phyloP scores from a whole-genome alignment of 1,140 invertebrate species.

The Gyrodactylus salaris region DNA sequence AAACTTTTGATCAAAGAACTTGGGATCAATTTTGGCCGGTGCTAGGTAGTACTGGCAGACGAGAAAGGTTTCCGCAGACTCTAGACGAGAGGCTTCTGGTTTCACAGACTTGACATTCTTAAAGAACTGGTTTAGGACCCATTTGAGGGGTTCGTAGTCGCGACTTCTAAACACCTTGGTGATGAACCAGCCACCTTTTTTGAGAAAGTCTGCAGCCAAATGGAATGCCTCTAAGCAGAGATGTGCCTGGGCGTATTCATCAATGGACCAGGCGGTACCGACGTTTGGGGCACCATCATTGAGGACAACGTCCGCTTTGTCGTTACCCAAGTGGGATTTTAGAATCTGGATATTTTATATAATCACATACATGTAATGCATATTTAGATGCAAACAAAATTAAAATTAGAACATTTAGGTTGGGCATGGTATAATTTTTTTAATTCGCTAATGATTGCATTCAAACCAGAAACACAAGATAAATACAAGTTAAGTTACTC shows the following conservation, averaged over 20 bases:
- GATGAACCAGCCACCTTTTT: slow-evolving; percentile 69
- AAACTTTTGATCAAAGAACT: slow-evolving; percentile 63
- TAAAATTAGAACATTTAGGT: too few species aligned
- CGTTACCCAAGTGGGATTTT: slow-evolving; percentile 20
- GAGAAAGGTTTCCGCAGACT: slow-evolving; percentile 97
- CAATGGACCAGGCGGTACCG: slow-evolving; percentile 71
- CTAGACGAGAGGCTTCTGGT: slow-evolving; percentile 75
- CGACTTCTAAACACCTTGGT: slow-evolving; percentile 95
- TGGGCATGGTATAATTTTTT: too few species aligned
- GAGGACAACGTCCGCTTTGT: slow-evolving; percentile 60
- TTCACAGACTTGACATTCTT: slow-evolving; percentile 56
- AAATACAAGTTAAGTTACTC: too few species aligned
- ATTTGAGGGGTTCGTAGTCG: slow-evolving; percentile 70
- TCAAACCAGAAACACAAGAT: too few species aligned
- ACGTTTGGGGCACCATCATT: slow-evolving; percentile 96
- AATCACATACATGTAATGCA: slow-evolving; percentile 23
- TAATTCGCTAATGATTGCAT: too few species aligned
- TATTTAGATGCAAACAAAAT: not conserved
- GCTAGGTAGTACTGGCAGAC: slow-evolving; percentile 74
- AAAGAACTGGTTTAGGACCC: slow-evolving; percentile 84
- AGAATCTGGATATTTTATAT: slow-evolving; percentile 24
- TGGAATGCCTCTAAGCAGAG: slow-evolving; percentile 63
- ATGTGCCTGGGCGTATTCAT: slow-evolving; percentile 67
- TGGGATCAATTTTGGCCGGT: slow-evolving; percentile 64
- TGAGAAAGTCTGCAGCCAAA: slow-evolving; percentile 59